Evolutionary conservation across 2,113 vertebrate genomes (phyloP).

Genomic region (Poeciliopsis occidentalis): DNA sequence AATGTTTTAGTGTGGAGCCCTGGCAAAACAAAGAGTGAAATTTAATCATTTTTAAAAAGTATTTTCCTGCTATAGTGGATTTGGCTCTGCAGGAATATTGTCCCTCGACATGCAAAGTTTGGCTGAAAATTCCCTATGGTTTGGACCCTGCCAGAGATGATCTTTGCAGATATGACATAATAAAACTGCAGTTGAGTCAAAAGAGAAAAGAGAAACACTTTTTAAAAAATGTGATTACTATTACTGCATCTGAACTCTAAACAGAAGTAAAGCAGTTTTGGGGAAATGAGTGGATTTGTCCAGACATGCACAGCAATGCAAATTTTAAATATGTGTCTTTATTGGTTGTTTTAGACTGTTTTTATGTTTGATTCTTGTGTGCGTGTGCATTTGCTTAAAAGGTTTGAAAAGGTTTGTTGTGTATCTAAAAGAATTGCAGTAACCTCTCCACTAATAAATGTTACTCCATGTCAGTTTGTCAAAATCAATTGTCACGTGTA

Average conservation of each 20-base stretch:
- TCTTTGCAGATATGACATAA: conserved; percentile 7
- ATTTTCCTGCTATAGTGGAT: not conserved
- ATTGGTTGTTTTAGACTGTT: not conserved
- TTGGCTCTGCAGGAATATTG: not conserved
- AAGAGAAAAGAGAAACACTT: not conserved
- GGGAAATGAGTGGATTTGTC: not conserved
- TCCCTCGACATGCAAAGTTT: conserved; percentile 19
- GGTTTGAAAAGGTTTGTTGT: not conserved
- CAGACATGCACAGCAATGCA: not conserved
- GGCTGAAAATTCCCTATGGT: not conserved
- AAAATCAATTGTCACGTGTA: conserved; percentile 56
- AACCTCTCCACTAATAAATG: not conserved
- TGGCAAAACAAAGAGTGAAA: not conserved
- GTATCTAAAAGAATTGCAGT: not conserved
- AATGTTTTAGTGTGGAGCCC: not conserved
- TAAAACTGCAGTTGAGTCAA: not conserved
- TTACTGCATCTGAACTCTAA: not conserved
- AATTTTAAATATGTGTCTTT: conserved; percentile 1
- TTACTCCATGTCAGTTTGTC: conserved; percentile 22
- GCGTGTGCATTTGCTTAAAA: not conserved
- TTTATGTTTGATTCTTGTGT: not conserved
- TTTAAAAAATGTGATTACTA: not conserved
- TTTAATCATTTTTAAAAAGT: not conserved
- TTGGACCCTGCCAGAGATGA: conserved; percentile 17
- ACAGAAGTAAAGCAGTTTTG: not conserved